Base-by-base conservation (phyloP, 1,140 invertebrate species). In the Heliconius melpomene region DNA sequence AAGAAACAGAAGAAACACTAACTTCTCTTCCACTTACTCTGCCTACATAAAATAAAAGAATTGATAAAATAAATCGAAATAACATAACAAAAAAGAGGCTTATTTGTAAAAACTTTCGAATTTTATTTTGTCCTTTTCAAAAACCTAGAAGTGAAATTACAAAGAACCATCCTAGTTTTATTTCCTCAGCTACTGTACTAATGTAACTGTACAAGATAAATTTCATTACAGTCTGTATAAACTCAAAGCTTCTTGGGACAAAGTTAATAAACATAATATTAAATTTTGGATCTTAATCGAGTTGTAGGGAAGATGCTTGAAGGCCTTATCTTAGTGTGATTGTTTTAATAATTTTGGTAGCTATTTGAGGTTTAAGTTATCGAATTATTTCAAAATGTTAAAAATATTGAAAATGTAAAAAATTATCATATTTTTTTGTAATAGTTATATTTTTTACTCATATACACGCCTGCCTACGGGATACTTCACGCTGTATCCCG, bases 261-360 rank as follows among this genome's bases (percentile, higher is more conserved):
- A 77, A 46, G 50, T 36, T 23, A 77, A 46, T 77, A 77, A 77
- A 71, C n/a, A 74, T 74, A 40, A 77, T 77, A 76, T 76, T 66
- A 76, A 76, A 71, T 77, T 70, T 36, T 46, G 9, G 18, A 29
- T 70, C 40, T 77, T 77, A 77, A 77, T 70, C 36, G 54, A 77
- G 75, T 77, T 77, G 3, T 3, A 23, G n/a, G n/a, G n/a, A 57
- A 57, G 54, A 57, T 57, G 7, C 54, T 57, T 23, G 60, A 16
- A 66, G 23, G 23, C 60, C 60, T 66, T 66, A 66, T 66, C 11
- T 26, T 26, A 66, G 9, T 66, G 23, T 72, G 32, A 72, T 72
- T 72, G 71, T 72, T 72, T 72, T 72, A 72, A 32, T 72, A 36
- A 72, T 57, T 57, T 57, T 8, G 13, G 23, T 29, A 66, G 20